A percentile compares a stretch with the other conserved stretches of the same genome.
phyloP scores from a whole-genome alignment of 92 coral and sea anemone genomes.

The Galaxea fascicularis region DNA sequence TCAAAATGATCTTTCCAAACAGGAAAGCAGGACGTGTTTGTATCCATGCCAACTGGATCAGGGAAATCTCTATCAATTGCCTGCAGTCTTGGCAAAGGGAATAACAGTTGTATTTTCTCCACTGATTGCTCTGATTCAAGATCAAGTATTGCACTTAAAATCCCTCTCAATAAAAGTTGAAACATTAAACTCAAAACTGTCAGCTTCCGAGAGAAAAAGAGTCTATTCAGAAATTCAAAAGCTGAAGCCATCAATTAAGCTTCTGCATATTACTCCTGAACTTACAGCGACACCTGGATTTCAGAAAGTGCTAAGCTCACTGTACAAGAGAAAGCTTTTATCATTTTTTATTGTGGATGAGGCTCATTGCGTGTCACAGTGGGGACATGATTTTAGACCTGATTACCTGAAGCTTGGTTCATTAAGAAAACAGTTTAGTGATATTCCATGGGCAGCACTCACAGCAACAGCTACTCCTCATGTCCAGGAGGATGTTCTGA shows the following conservation, averaged over 20 bases:
- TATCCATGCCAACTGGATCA: conserved; percentile 98
- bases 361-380: conserved; percentile 97
- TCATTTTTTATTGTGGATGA: conserved; percentile 92
- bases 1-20: too few species aligned
- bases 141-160: conserved; percentile 82
- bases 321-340: conserved; percentile 75
- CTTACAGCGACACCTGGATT: conserved; percentile 92
- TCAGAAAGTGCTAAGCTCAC: conserved; percentile 68
- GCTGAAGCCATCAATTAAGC: conserved; percentile 75
- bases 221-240: conserved; percentile 74
- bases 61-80: conserved; percentile 97
- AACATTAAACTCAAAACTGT: conserved; percentile 86
- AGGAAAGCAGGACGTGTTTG: conserved; percentile 93
- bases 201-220: conserved; percentile 75
- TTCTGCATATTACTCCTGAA: conserved; percentile 95
- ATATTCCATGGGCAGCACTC: conserved; percentile 82
- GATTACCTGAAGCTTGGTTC: conserved; percentile 88
- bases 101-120: conserved; percentile 93
- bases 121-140: conserved; percentile 91
- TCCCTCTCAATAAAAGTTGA: conserved; percentile 76
- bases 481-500: conserved; percentile 87
- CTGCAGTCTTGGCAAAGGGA: conserved; percentile 82
- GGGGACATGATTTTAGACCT: conserved; percentile 99
- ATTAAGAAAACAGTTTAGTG: conserved; percentile 60
- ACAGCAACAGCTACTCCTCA: conserved; percentile 97